Evolutionary conservation across 35 echinoderm and acorn worm genomes (phyloP), one percentile per base, ranked within the genome.

Genomic region (Ptychodera flava): DNA sequence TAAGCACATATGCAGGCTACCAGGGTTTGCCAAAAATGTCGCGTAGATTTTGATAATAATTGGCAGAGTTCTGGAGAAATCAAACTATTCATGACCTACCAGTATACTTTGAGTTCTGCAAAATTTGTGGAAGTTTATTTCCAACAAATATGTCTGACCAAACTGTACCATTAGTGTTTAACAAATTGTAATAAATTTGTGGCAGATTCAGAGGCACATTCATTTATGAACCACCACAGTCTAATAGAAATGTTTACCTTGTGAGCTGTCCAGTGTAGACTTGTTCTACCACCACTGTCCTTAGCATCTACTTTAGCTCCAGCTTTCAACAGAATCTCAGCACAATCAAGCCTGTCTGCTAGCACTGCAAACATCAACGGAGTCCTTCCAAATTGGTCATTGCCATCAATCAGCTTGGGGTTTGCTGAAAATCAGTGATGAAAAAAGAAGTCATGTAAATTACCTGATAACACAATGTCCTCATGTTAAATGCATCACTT

Each of bases 251-350:
- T n/a, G n/a, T 38, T 45, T 37, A 93, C 96, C 92, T 99, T 99
- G 52, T 99, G 93, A 0, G 96, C 93, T 2, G 96, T 90, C 96
- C 96, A 99, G 78, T 99, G 96, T 38, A 99, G 77, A 37, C 92
- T 92, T 32, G 92, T 99, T 37, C 96, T 94, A 29, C 96, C 90
- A 34, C 88, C 88, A 80, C 90, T 85, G 45, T 99, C 96, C 78
- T 89, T 85, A 33, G 88, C 80, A 81, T 99, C 92, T 12, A 99
- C 90, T 28, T 91, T 99, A 33, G 96, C 92, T 29, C 96, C 92
- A 88, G 87, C 83, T 75, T 91, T 94, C 75, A 99, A 87, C 10
- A 99, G 88, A 37, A 99, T 34, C 80, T 99, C 93, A 82, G 93
- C 96, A 86, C 96, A 99, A 0, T 94, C 96, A 30, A 92, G 64